phyloP scores from a whole-genome alignment of 2,113 vertebrate species.

The Dromaius novaehollandiae region DNA sequence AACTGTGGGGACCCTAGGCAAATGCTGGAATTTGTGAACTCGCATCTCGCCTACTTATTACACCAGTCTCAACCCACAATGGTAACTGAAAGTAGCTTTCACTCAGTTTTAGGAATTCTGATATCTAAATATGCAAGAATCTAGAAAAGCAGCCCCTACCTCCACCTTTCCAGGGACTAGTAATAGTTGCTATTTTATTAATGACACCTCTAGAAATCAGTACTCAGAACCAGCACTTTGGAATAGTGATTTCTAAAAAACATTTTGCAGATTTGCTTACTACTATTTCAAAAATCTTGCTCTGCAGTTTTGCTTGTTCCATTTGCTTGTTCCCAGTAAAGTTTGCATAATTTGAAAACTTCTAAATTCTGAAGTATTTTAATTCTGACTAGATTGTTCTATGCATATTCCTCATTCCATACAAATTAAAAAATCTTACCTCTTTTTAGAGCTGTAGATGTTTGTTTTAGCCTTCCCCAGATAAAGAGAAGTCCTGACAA shows the following conservation, averaged over 20 bases:
- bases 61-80: accelerated
- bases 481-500: background rate
- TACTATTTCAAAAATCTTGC: background rate
- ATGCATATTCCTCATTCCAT: background rate
- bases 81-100: background rate
- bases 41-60: background rate
- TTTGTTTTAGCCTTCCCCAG: background rate
- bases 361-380: background rate
- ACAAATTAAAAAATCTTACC: slow-evolving; percentile 28
- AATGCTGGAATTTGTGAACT: background rate
- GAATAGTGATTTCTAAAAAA: background rate
- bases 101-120: background rate
- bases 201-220: background rate
- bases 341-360: background rate
- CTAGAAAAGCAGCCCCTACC: background rate
- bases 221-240: background rate
- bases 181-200: background rate
- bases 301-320: background rate
- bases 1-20: background rate
- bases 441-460: background rate
- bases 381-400: background rate
- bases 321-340: background rate
- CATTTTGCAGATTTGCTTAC: background rate
- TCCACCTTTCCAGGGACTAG: background rate
- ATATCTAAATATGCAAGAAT: background rate